Percentiles rank a stretch among this genome's conserved stretches.
These are phyloP conservation scores for Calliphora vomitoria DNA, from an alignment of 2,888 invertebrate species.

Conservation along the genomic window DNA sequence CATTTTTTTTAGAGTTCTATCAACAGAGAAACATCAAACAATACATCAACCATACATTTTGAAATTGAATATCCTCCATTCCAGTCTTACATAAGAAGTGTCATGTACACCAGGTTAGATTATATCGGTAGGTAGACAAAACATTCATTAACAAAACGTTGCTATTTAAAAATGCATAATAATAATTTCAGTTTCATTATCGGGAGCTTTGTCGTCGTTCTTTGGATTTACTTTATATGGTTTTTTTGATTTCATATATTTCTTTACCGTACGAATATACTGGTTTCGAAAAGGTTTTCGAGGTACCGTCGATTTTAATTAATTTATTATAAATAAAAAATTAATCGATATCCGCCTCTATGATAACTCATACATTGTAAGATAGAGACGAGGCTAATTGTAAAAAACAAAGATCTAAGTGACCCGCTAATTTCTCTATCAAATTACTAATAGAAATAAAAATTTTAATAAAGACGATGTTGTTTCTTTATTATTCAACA, in stretches of 20 bases:
- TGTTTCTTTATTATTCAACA: slow-evolving; percentile 6
- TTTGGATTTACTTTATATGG: slow-evolving; percentile 62
- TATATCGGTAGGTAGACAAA: slow-evolving; percentile 43
- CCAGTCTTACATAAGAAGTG: slow-evolving; percentile 46
- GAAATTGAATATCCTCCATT: slow-evolving; percentile 43
- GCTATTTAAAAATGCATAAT: neutral
- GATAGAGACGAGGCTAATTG: too few relatives aligned
- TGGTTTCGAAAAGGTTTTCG: slow-evolving; percentile 63
- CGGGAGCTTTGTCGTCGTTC: slow-evolving; percentile 51
- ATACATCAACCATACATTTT: neutral
- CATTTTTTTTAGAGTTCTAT: slow-evolving; percentile 10
- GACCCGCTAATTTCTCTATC: too few relatives aligned
- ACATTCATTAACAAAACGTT: neutral
- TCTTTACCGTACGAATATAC: slow-evolving; percentile 58
- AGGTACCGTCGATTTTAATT: slow-evolving; percentile 55
- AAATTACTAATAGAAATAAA: too few relatives aligned
- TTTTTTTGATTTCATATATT: slow-evolving; percentile 57
- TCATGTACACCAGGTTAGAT: slow-evolving; percentile 50
- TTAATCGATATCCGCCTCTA: too few relatives aligned
- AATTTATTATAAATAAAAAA: neutral
- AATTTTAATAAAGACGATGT: neutral
- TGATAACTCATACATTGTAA: too few relatives aligned
- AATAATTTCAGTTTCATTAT: slow-evolving; percentile 49
- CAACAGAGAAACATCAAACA: neutral
- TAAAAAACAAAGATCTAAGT: too few relatives aligned